These are phyloP conservation scores for Branchipolynoe longqiensis DNA, from an alignment of 2,888 invertebrate genomes.

Conservation along the genomic window DNA sequence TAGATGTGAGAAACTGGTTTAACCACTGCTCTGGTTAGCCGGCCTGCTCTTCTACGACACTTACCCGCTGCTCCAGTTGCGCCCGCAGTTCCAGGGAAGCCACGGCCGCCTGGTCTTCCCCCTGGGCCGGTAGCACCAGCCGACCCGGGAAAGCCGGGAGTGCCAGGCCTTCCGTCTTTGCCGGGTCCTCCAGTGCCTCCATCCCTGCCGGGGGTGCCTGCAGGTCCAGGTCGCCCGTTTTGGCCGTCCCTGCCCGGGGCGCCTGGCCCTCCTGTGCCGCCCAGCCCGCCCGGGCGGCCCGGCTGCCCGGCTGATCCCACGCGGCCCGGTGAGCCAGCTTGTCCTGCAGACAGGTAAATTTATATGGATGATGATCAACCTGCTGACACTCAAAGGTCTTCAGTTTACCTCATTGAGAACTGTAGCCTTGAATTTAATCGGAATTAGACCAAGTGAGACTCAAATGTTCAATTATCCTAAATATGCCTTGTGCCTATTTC, in stretches of 20 bases:
- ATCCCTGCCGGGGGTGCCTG: conserved; percentile 59
- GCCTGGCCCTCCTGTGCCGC: conserved; percentile 52
- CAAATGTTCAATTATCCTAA: too few relatives aligned
- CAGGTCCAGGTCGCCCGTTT: conserved; percentile 58
- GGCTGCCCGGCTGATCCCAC: conserved; percentile 37
- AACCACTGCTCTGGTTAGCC: too few relatives aligned
- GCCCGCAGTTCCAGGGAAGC: conserved; percentile 57
- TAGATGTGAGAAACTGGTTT: too few relatives aligned
- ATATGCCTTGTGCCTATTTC: too few relatives aligned
- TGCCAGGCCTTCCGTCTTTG: conserved; percentile 49
- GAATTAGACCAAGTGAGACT: too few relatives aligned
- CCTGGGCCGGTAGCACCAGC: conserved; percentile 49
- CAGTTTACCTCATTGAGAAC: too few relatives aligned
- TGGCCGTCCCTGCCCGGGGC: conserved; percentile 21
- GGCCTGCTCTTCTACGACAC: too few relatives aligned
- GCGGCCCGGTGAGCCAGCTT: neutral
- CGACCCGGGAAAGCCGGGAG: conserved; percentile 59
- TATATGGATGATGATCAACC: neutral
- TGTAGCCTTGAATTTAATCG: too few relatives aligned
- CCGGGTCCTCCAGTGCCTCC: conserved; percentile 59
- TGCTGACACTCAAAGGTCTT: too few relatives aligned
- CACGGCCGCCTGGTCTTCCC: neutral
- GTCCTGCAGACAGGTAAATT: neutral
- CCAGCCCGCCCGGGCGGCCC: conserved; percentile 47
- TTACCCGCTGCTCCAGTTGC: conserved; percentile 10